Percentiles rank a stretch among this genome's conserved stretches.
Evolutionary conservation across 2,113 vertebrate genomes (phyloP).

Genomic region (Glaucomys volans): DNA sequence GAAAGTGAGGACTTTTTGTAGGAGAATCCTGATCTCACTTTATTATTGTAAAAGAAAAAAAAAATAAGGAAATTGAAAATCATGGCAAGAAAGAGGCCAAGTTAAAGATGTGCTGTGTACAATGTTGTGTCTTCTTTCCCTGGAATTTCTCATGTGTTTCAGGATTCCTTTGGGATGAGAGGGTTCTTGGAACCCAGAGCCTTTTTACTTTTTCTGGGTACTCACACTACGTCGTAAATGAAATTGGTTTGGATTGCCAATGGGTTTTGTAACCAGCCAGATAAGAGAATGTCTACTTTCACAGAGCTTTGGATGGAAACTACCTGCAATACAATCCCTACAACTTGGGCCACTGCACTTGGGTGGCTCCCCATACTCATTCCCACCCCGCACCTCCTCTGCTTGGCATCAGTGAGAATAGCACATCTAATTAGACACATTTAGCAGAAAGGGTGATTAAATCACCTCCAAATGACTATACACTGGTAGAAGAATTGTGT

Average conservation of each 20-base stretch:
- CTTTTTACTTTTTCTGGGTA: not conserved
- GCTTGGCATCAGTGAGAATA: not conserved
- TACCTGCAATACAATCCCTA: not conserved
- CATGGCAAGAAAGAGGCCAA: conserved; percentile 40
- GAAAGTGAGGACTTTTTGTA: conserved; percentile 1
- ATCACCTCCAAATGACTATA: not conserved
- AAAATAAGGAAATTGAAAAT: conserved; percentile 60
- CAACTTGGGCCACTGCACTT: not conserved
- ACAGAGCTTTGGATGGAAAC: not conserved
- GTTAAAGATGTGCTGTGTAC: not conserved
- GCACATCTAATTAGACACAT: not conserved
- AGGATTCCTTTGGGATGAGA: conserved; percentile 23
- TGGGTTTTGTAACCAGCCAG: not conserved
- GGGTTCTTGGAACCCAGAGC: not conserved
- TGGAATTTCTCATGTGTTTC: conserved; percentile 38
- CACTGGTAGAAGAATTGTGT: not conserved
- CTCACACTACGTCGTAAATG: not conserved
- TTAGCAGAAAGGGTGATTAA: not conserved
- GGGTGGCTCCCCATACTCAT: not conserved
- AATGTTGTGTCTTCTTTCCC: not conserved
- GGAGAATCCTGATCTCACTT: conserved; percentile 45
- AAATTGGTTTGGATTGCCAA: not conserved
- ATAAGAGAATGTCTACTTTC: not conserved
- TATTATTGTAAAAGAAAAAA: not conserved
- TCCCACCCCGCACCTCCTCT: not conserved